Base-by-base conservation (phyloP, 2,888 invertebrate genomes). In the Cheilosia scutellata region DNA sequence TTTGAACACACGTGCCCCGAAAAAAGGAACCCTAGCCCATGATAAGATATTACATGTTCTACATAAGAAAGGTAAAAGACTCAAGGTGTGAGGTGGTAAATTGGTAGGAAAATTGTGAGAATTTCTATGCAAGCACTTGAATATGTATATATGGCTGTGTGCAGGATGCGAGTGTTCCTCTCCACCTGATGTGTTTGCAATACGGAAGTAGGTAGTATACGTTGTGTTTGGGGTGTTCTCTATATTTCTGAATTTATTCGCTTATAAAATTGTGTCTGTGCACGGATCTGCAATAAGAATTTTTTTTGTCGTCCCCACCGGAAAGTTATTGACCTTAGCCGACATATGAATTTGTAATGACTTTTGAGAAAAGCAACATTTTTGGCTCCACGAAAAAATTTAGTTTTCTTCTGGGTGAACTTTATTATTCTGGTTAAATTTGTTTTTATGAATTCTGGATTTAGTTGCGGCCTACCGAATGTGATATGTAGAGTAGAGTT, bases 71-170 rank as follows among this genome's bases (percentile, higher is more conserved):
- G 60, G 49, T 33, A 51, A 51, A n/a, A 4, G 51, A 29, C 25
- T 27, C 51, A 27, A 75, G 51, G 58, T 68, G 37, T 37, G 25
- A 44, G 55, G 62, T 40, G 70, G 55, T 37, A 60, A 68, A 63
- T 70, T 71, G 78, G n/a, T 60, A 78, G 71, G 63, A 78, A 78
- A 63, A 78, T 78, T 71, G 57, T 40, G n/a, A 71, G 49, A 55
- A 66, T 53, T 66, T 58, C 60, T 72, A 72, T 79, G 79, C 72
- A 74, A 66, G 62, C 31, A 13, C n/a, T 20, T 20, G 20, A 20
- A 0, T 20, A 20, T 13, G 37, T 57, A 13, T 16, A 6, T 11
- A 5, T 2, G 1, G 20, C 20, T 40, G 16, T 47, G 42, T 66
- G 49, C 7, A 44, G 57, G 65, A 55, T 20, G 55, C 7, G 51